Conservation (phyloP, 2,113 vertebrate genomes). For the Speoplatyrhinus poulsoni region DNA sequence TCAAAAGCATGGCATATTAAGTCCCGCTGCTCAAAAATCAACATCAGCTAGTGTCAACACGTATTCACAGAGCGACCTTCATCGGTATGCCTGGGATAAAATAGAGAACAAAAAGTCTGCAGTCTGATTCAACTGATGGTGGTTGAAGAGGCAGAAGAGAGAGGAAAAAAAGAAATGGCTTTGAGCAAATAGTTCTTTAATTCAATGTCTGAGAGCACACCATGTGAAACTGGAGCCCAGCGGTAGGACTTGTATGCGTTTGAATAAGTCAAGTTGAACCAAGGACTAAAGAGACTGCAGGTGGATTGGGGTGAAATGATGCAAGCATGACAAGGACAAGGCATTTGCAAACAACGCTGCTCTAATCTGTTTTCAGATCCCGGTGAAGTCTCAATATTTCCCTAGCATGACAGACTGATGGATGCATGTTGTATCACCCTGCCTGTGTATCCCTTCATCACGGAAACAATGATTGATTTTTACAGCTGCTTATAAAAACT, state of each 20-base stretch:
- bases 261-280: background rate
- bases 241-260: background rate
- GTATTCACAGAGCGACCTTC: background rate
- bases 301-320: background rate
- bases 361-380: background rate
- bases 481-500: background rate
- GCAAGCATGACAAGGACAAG: background rate
- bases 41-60: background rate
- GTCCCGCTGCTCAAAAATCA: slow-evolving; percentile 1
- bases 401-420: background rate
- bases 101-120: background rate
- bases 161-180: background rate
- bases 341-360: background rate
- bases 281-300: background rate
- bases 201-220: slow-evolving; percentile 3
- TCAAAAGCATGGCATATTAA: background rate
- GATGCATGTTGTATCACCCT: background rate
- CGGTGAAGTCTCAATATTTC: background rate
- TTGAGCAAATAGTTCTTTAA: background rate
- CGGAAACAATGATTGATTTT: background rate
- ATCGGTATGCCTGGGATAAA: slow-evolving; percentile 1
- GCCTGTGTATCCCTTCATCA: background rate
- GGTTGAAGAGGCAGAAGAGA: background rate
- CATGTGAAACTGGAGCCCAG: background rate
- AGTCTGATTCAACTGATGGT: background rate